Base-by-base conservation (phyloP, 2,888 invertebrate species). In the Xestia rhomboidea region DNA sequence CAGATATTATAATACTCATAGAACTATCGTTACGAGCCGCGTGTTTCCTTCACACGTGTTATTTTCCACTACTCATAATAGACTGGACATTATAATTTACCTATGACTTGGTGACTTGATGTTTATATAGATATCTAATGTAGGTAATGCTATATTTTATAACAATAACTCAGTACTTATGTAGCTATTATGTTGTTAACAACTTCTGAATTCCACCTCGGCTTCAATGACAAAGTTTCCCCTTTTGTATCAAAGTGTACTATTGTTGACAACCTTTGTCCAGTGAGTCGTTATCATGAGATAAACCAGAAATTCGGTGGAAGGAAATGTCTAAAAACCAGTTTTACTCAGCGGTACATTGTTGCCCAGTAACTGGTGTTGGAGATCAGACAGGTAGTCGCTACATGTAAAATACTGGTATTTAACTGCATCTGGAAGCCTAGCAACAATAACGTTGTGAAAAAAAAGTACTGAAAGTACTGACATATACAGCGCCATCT, bases 31-130 rank as follows among this genome's bases (percentile, higher is more conserved):
- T 27, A 21, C 57, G 38, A 41, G 27, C 7, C 69, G 54, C n/a
- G n/a, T 84, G 79, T 79, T 68, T 66, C 44, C 15, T 1, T 11
- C 21, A 46, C 62, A 72, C 62, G 73, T 79, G 79, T 76, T 86
- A 72, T 84, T 79, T 79, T 83, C 71, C 68, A 72, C 71, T 73
- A 73, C 24, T 62, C 34, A 60, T 27, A n/a, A 27, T 21, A 46
- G 27, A n/a, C 41, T 57, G 57, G 10, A 80, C 18, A 27, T 70
- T 54, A 46, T 51, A 54, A 57, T 54, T 82, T 54, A 46, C 51
- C 13, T 34, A 51, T 30, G 18, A 77, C 76, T 41, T 57, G 27
- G 27, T 34, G 10, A 73, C 76, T n/a, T 57, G 18, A 34, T 41
- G 54, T 49, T 54, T n/a, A 41, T 41, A 38, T 7, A 38, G n/a